phyloP scores from a whole-genome alignment of 2,888 invertebrate genomes.

The Polydrusus pterygomalis region DNA sequence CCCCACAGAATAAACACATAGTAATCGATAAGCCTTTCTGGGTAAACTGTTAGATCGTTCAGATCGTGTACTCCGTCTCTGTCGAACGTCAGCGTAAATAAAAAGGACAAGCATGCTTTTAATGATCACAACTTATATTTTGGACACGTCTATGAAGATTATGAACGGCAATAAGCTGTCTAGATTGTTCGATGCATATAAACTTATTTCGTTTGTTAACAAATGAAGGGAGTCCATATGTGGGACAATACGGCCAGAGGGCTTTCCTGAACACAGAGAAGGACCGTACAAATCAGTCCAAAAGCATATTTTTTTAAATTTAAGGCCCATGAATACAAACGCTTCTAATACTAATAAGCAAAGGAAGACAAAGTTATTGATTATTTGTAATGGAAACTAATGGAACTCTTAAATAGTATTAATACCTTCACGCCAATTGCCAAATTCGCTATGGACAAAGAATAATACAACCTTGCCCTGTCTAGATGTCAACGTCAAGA shows the following conservation, averaged over 20 bases:
- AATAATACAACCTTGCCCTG: no score
- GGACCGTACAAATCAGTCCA: conserved; percentile 24
- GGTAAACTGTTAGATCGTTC: conserved; percentile 53
- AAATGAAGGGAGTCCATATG: conserved; percentile 69
- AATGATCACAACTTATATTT: not conserved
- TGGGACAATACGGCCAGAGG: conserved; percentile 64
- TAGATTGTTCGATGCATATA: conserved; percentile 53
- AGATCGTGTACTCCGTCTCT: not conserved
- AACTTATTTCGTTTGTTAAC: conserved; percentile 67
- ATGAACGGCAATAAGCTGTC: conserved; percentile 27
- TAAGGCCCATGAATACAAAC: no score
- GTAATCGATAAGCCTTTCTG: conserved; percentile 68
- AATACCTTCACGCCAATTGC: no score
- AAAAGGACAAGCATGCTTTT: not conserved
- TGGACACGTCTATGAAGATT: not conserved
- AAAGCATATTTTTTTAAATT: no score
- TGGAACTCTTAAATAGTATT: no score
- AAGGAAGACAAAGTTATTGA: no score
- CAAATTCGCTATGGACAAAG: no score
- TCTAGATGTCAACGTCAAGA: no score
- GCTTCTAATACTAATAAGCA: no score
- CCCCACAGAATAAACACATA: conserved; percentile 63
- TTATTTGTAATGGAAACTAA: no score
- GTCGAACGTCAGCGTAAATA: conserved; percentile 1
- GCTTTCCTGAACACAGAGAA: conserved; percentile 57